Conservation (phyloP, 2,888 invertebrate genomes). For the Zhengitettix transpicula region DNA sequence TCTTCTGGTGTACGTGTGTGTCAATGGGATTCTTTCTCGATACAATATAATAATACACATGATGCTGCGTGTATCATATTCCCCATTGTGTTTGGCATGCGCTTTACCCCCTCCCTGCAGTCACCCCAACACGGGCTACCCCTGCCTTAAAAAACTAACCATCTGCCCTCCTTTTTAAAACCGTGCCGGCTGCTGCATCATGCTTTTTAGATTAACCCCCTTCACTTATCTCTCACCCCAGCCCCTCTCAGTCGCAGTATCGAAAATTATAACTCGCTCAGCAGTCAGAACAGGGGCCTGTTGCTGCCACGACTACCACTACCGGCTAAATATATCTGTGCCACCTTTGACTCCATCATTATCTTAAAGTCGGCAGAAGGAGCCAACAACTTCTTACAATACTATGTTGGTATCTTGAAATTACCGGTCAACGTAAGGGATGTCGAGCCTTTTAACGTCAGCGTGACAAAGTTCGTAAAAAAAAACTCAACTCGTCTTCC, state of each 20-base stretch:
- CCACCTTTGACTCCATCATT: no score
- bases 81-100: conserved; percentile 5
- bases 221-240: not conserved
- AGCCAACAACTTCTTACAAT: no score
- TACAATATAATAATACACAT: conserved; percentile 5
- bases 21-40: not conserved
- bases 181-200: conserved; percentile 5
- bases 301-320: no score
- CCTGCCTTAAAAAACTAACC: conserved; percentile 2
- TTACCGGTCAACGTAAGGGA: no score
- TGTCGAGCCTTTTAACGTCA: no score
- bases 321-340: no score
- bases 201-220: conserved; percentile 8
- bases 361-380: no score
- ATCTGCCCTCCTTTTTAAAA: conserved; percentile 7
- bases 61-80: conserved; percentile 8
- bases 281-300: no score
- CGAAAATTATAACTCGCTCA: not conserved
- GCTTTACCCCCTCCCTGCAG: not conserved
- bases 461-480: no score
- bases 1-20: not conserved
- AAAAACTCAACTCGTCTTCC: no score
- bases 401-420: no score
- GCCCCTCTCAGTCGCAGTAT: not conserved
- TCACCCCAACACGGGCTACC: not conserved